phyloP scores from a whole-genome alignment of 2,797 vertebrate genomes.

The Phoebastria nigripes region DNA sequence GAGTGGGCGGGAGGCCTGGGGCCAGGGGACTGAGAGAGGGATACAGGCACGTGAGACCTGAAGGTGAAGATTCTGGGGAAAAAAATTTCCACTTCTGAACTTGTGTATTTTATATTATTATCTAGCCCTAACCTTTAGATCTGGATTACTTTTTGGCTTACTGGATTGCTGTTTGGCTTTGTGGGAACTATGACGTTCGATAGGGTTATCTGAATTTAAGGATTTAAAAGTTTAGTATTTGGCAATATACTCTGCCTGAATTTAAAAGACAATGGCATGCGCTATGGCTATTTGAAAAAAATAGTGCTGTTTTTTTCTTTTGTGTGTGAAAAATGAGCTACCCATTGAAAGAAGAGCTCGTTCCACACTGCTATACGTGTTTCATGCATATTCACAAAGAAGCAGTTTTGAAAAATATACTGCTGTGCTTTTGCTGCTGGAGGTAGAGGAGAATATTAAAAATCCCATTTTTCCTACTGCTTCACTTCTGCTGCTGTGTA shows the following conservation, averaged over 20 bases:
- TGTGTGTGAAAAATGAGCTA: conserved; percentile 4
- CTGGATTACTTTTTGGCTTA: not conserved
- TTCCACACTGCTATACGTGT: not conserved
- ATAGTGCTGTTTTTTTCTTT: not conserved
- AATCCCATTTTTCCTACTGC: not conserved
- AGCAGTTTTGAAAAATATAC: not conserved
- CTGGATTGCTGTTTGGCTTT: not conserved
- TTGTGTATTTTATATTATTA: fast-evolving
- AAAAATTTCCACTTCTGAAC: fast-evolving
- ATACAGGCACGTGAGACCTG: fast-evolving
- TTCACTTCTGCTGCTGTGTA: not conserved
- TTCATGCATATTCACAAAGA: conserved; percentile 34
- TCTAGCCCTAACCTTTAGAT: not conserved
- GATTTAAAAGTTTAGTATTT: not conserved
- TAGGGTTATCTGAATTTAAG: not conserved
- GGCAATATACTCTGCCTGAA: not conserved
- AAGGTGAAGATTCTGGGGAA: not conserved
- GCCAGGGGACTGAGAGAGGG: fast-evolving
- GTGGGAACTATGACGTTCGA: not conserved
- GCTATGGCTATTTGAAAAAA: not conserved
- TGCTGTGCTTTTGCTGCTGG: conserved; percentile 17
- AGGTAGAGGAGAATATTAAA: conserved; percentile 17
- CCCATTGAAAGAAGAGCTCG: not conserved
- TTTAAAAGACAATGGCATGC: not conserved
- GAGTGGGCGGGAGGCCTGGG: not conserved